Evolutionary conservation across 2,797 vertebrate species (phyloP).

Genomic region (Rhincodon typus): DNA sequence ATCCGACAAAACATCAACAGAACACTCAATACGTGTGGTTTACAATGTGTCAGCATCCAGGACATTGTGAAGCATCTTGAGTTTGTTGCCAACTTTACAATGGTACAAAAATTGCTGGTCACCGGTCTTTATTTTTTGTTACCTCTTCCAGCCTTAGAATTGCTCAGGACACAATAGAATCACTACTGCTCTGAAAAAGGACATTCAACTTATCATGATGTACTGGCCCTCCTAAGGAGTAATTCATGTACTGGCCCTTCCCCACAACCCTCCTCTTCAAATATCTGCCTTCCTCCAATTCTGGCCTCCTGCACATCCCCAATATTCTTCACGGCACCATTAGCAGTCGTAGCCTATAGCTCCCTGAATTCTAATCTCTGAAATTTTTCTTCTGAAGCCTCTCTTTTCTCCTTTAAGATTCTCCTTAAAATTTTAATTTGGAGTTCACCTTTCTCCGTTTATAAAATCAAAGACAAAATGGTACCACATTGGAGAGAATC

Average conservation of each 20-base stretch:
- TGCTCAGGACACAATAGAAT: not conserved
- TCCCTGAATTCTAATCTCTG: not conserved
- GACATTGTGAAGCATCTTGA: slow-evolving; percentile 41
- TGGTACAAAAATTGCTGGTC: slow-evolving; percentile 45
- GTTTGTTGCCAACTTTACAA: slow-evolving; percentile 48
- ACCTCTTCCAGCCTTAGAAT: not conserved
- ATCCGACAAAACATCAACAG: slow-evolving; percentile 46
- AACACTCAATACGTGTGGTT: slow-evolving; percentile 53
- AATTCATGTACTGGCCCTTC: too few relatives aligned
- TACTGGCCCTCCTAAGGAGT: too few relatives aligned
- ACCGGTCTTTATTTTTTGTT: not conserved
- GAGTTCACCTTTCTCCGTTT: not conserved
- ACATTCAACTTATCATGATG: too few relatives aligned
- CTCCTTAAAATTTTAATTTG: not conserved
- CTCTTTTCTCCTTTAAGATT: not conserved
- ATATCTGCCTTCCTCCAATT: not conserved
- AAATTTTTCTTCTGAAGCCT: not conserved
- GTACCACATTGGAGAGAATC: too few relatives aligned
- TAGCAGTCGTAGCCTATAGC: too few relatives aligned
- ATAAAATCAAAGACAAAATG: not conserved
- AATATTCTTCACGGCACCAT: too few relatives aligned
- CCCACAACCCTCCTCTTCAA: too few relatives aligned
- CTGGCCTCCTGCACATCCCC: too few relatives aligned
- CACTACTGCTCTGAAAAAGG: too few relatives aligned
- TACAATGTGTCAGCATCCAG: fast-evolving